phyloP scores from a whole-genome alignment of 2,113 vertebrate species.

The Paradoxurus hermaphroditus region DNA sequence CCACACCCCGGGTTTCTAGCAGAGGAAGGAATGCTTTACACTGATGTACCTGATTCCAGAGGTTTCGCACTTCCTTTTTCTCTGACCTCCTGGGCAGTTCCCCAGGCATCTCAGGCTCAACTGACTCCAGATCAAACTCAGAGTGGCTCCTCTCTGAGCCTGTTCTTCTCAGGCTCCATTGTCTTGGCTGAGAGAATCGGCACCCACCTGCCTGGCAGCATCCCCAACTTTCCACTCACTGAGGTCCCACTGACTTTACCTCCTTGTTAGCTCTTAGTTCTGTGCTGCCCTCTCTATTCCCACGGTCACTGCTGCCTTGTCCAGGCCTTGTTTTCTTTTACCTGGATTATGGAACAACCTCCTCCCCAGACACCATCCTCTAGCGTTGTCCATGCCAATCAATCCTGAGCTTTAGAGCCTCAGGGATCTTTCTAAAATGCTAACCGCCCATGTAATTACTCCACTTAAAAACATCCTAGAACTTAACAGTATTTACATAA shows the following conservation, averaged over 20 bases:
- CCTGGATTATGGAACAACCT: background rate
- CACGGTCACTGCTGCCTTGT: background rate
- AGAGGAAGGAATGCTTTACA: background rate
- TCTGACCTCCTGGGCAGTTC: background rate
- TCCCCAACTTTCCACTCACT: background rate
- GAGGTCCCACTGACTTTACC: background rate
- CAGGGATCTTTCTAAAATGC: background rate
- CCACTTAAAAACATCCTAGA: background rate
- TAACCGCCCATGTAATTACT: background rate
- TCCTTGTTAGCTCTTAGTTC: background rate
- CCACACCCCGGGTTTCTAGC: background rate
- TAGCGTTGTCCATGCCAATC: background rate
- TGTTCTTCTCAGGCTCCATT: background rate
- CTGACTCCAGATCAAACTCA: background rate
- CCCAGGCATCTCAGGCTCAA: background rate
- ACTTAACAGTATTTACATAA: background rate
- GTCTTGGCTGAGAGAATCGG: background rate
- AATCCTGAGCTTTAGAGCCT: background rate
- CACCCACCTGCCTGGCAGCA: background rate
- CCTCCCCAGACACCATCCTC: background rate
- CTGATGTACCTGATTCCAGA: background rate
- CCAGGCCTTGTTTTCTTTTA: background rate
- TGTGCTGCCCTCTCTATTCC: background rate
- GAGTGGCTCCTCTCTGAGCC: background rate
- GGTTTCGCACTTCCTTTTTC: background rate